A percentile compares a stretch with the other conserved stretches of the same genome.
Evolutionary conservation across 2,113 vertebrate species (phyloP).

Genomic region (Mormyrus iriodes): DNA sequence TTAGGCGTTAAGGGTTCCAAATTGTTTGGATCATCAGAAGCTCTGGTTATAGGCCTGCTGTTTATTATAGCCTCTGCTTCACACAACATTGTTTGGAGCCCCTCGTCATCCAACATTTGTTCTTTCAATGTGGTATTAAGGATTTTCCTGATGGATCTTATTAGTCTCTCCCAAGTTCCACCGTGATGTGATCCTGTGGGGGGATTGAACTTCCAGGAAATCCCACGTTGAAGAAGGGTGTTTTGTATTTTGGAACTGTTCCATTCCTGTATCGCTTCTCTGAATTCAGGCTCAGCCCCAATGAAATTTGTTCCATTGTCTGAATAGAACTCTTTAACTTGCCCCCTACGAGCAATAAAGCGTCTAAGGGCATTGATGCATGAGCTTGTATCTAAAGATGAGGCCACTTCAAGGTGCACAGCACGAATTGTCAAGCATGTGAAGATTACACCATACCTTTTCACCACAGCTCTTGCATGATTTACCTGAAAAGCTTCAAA

Average conservation of each 20-base stretch:
- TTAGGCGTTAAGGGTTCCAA: constrained; percentile 12
- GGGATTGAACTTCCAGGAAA: neutral
- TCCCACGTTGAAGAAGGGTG: neutral
- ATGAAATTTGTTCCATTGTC: constrained; percentile 27
- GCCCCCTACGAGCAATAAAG: neutral
- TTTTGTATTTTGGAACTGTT: neutral
- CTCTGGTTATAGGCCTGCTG: neutral
- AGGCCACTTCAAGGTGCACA: constrained; percentile 13
- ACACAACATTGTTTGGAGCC: neutral
- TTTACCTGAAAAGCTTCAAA: constrained; percentile 8
- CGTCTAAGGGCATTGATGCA: constrained; percentile 12
- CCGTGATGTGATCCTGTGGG: neutral
- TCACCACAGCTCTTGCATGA: neutral
- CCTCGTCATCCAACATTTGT: neutral
- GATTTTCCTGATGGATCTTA: neutral
- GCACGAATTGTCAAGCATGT: constrained; percentile 14
- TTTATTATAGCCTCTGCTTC: constrained; percentile 11
- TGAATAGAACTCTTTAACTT: neutral
- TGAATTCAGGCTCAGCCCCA: constrained; percentile 1
- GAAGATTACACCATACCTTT: constrained; percentile 25
- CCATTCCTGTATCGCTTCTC: neutral
- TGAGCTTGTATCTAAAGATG: constrained; percentile 6
- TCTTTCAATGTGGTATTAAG: neutral
- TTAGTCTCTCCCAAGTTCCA: neutral
- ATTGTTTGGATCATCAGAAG: constrained; percentile 11